Evolutionary conservation across 2,797 vertebrate species (phyloP).

Genomic region (Sus cebifrons): DNA sequence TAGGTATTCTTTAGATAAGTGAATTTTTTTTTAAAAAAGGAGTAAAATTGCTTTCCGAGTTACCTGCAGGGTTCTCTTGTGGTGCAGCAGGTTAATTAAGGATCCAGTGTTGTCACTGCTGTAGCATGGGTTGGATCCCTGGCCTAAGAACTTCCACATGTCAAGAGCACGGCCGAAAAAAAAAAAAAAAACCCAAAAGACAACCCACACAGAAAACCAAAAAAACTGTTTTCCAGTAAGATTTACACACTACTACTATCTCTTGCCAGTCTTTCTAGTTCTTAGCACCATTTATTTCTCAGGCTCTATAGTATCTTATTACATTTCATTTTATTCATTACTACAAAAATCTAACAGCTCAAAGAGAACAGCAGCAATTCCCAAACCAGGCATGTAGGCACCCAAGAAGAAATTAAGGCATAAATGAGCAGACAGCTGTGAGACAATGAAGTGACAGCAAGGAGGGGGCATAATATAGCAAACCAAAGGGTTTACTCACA

Average conservation of each 20-base stretch:
- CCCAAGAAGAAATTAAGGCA: slow-evolving; percentile 57
- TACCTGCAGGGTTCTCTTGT: no score
- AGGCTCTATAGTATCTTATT: slow-evolving; percentile 3
- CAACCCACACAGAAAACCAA: no score
- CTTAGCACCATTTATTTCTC: slow-evolving; percentile 58
- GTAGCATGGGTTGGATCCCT: no score
- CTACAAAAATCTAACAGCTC: slow-evolving; percentile 46
- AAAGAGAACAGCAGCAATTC: slow-evolving; percentile 16
- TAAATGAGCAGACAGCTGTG: slow-evolving; percentile 70
- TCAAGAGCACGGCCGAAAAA: no score
- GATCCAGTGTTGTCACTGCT: no score
- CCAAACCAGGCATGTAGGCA: slow-evolving; percentile 1
- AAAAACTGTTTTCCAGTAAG: not conserved
- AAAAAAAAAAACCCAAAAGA: no score
- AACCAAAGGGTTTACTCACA: slow-evolving; percentile 45
- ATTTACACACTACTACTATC: not conserved
- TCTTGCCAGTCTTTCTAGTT: slow-evolving; percentile 12
- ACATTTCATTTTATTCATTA: slow-evolving; percentile 53
- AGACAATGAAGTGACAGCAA: slow-evolving; percentile 51
- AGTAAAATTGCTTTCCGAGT: not conserved
- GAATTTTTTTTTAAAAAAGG: not conserved
- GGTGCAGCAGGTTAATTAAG: no score
- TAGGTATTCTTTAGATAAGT: not conserved
- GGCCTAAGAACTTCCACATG: no score
- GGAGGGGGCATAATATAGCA: slow-evolving; percentile 29